Evolutionary conservation across 2,797 vertebrate genomes (phyloP).

Genomic region (Sternotherus odoratus): DNA sequence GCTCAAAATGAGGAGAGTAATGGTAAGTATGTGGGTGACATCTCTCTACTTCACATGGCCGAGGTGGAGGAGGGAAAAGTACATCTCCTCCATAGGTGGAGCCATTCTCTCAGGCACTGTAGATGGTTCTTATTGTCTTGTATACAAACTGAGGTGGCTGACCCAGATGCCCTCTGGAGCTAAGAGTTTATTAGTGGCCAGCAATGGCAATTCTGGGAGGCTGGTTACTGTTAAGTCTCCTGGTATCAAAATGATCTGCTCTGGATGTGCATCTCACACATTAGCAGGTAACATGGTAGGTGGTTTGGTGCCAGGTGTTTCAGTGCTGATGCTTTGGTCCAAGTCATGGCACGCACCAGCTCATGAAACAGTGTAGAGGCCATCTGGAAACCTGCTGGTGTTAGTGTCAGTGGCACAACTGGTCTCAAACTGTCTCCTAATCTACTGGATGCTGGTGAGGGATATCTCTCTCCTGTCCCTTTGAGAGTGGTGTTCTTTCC

Average conservation of each 20-base stretch:
- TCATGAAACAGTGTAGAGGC: background rate
- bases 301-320: background rate
- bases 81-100: no score
- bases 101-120: no score
- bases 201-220: background rate
- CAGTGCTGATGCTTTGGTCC: background rate
- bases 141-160: accelerated
- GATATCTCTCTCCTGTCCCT: background rate
- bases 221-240: accelerated
- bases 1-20: no score
- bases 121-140: background rate
- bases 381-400: background rate
- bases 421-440: background rate
- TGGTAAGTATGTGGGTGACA: no score
- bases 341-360: background rate
- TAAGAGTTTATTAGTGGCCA: accelerated
- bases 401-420: background rate
- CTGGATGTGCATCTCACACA: accelerated
- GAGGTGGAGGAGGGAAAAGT: no score
- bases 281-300: accelerated
- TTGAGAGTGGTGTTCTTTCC: background rate
- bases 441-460: background rate
- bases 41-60: no score
- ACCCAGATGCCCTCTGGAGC: background rate
- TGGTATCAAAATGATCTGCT: accelerated